Evolutionary conservation across 2,888 invertebrate genomes (phyloP).

Genomic region (Tuberolachnus salignus): DNA sequence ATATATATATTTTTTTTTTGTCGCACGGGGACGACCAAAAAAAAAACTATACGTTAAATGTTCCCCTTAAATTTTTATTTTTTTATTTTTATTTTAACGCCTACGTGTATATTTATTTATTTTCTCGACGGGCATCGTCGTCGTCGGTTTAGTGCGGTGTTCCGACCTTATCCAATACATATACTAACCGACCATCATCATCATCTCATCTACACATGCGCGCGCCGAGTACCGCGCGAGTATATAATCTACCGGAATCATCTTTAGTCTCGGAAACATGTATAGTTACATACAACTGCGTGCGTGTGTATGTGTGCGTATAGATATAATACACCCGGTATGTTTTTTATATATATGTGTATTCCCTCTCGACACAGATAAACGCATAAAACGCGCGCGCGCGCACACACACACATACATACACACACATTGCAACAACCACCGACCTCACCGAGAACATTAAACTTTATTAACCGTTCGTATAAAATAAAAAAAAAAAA

Average conservation of each 20-base stretch:
- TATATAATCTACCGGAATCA: conserved; percentile 44
- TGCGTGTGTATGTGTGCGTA: neutral
- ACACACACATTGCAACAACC: neutral
- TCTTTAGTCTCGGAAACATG: conserved; percentile 26
- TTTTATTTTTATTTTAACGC: conserved; percentile 30
- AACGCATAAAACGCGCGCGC: conserved; percentile 36
- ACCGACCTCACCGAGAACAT: conserved; percentile 33
- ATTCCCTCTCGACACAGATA: conserved; percentile 42
- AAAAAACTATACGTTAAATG: conserved; percentile 9
- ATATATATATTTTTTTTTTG: no score
- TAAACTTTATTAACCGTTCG: conserved; percentile 52
- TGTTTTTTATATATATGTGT: neutral
- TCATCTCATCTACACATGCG: neutral
- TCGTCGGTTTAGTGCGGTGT: neutral
- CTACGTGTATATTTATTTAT: conserved; percentile 20
- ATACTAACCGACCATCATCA: neutral
- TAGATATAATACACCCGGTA: neutral
- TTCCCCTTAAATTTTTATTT: neutral
- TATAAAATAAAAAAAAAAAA: no score
- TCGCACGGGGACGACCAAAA: conserved; percentile 13
- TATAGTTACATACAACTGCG: conserved; percentile 6
- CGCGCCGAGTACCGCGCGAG: no score
- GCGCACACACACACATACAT: no score
- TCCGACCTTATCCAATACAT: conserved; percentile 32
- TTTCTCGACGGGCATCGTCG: neutral